A percentile compares a stretch with the other conserved stretches of the same genome.
phyloP scores from a whole-genome alignment of 2,113 vertebrate species.

The Pelusios castaneus region DNA sequence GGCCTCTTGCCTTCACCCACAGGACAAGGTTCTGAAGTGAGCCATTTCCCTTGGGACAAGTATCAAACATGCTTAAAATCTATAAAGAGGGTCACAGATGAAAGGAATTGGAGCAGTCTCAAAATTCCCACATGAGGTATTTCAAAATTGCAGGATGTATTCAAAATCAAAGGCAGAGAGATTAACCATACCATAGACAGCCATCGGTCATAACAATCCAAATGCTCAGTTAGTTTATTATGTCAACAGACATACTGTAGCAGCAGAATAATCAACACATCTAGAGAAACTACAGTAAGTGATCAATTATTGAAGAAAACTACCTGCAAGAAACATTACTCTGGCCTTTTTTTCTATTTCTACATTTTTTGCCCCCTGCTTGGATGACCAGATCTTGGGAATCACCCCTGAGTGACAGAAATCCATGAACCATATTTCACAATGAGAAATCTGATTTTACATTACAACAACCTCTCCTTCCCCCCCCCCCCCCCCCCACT shows the following conservation, averaged over 20 bases:
- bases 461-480: no score
- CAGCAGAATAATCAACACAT: constrained; percentile 44
- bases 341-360: background rate
- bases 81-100: constrained; percentile 74
- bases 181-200: background rate
- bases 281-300: constrained; percentile 64
- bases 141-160: constrained; percentile 39
- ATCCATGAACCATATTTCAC: constrained; percentile 38
- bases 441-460: background rate
- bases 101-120: constrained; percentile 65
- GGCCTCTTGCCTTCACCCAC: constrained; percentile 69
- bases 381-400: background rate
- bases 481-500: no score
- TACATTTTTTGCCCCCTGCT: background rate
- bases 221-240: constrained; percentile 75
- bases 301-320: constrained; percentile 78
- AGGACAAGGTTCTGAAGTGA: constrained; percentile 64
- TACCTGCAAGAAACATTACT: constrained; percentile 53
- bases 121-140: constrained; percentile 41
- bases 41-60: constrained; percentile 67
- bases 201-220: constrained; percentile 16
- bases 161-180: constrained; percentile 5
- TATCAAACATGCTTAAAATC: constrained; percentile 63
- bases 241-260: constrained; percentile 70
- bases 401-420: constrained; percentile 1